Base-by-base conservation (phyloP, 1,140 invertebrate species). In the Zaprionus taronus region DNA sequence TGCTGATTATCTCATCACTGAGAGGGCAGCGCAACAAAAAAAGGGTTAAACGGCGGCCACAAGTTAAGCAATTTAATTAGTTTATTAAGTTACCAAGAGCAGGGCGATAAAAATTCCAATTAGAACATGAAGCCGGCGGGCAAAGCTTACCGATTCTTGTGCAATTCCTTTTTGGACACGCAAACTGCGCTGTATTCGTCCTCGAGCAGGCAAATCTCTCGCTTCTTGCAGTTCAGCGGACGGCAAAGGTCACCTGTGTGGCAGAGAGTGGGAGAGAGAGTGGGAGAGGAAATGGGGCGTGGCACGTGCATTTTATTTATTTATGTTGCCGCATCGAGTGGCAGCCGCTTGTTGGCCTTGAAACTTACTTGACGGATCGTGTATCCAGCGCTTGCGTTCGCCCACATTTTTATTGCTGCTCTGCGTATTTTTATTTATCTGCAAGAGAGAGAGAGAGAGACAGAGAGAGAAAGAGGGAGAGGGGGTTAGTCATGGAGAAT, bases 101-200 rank as follows among this genome's bases (percentile, higher is more conserved):
- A n/a, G n/a, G n/a, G 12, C 26, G n/a, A 36, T 14, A 36, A 34
- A 68, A 49, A 44, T 67, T 31, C 20, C 14, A 66, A 72, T 66
- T 57, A 66, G 20, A 58, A 38, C 65, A 26, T 31, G n/a, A 44
- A 12, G 57, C 69, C 69, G 4, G 20, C n/a, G 75, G 70, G 12
- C 49, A 7, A 7, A 17, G 66, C 84, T 73, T 93, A 97, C 97
- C 96, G 97, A 91, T 96, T 97, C 81, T 96, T 96, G 79, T 96
- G 95, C 9, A 97, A 93, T 86, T 97, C 97, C 91, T 97, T 97
- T 92, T 97, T 97, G 61, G 95, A 96, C 55, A 97, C 96, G 91
- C 97, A 98, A 31, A 98, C 96, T 17, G 97, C 97, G 14, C 97
- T 97, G 91, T 96, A 97, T 53, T 96, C 95, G 93, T 97, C 96